phyloP scores from a whole-genome alignment of 2,888 invertebrate species.

The Agriopis marginaria region DNA sequence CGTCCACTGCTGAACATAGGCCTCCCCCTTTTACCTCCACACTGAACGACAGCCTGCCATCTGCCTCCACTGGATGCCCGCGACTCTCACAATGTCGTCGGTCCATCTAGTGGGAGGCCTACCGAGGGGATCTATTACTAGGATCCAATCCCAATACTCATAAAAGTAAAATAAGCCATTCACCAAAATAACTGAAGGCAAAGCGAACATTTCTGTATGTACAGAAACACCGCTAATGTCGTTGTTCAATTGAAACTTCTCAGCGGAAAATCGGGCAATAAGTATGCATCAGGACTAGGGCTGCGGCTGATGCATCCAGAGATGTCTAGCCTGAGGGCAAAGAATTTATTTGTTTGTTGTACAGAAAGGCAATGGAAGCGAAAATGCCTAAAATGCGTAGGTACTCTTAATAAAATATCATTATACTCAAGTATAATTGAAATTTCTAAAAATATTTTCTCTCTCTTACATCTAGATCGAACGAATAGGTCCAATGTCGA shows the following conservation, averaged over 20 bases:
- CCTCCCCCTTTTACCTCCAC: too few species aligned
- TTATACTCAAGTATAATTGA: too few species aligned
- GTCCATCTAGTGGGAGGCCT: too few species aligned
- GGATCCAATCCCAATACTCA: conserved; percentile 6
- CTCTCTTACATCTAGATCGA: too few species aligned
- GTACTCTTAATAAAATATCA: not conserved
- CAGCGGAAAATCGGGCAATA: conserved; percentile 80
- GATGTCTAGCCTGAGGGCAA: conserved; percentile 66
- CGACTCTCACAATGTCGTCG: too few species aligned
- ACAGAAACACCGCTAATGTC: conserved; percentile 67
- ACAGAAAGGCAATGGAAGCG: conserved; percentile 8
- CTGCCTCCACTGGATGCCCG: too few species aligned
- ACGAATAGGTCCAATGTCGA: too few species aligned
- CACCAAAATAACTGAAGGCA: conserved; percentile 19
- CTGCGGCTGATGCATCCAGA: conserved; percentile 71
- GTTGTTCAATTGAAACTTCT: conserved; percentile 79
- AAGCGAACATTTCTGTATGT: conserved; percentile 2
- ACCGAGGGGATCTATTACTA: not conserved
- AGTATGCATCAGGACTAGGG: conserved; percentile 79
- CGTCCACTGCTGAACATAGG: too few species aligned
- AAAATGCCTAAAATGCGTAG: not conserved
- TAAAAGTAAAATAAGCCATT: conserved; percentile 19
- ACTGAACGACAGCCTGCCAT: too few species aligned
- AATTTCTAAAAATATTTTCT: too few species aligned
- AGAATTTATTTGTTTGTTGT: conserved; percentile 34